A percentile compares a stretch with the other conserved stretches of the same genome.
phyloP scores from a whole-genome alignment of 2,797 vertebrate species.

The Pangasius djambal region DNA sequence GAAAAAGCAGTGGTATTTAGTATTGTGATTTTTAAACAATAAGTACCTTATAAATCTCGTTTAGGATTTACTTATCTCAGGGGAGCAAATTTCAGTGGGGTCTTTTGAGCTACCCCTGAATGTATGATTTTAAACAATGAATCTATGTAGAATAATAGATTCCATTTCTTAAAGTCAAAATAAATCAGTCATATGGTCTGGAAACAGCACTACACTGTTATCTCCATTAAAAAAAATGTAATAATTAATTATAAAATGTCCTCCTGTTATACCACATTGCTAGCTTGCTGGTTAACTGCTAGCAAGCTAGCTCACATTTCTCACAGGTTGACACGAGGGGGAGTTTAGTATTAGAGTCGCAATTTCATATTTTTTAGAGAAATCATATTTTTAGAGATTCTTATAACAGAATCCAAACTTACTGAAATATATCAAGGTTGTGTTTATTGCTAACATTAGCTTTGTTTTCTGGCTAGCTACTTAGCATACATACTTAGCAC shows the following conservation, averaged over 20 bases:
- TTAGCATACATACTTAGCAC: slow-evolving; percentile 8
- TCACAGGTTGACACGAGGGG: not conserved
- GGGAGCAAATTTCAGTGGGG: not conserved
- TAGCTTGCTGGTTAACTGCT: not conserved
- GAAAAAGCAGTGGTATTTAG: not conserved
- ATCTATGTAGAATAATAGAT: not conserved
- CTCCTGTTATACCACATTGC: not conserved
- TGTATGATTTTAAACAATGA: not conserved
- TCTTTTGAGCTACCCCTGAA: not conserved
- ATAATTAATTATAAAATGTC: not conserved
- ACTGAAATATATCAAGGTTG: not conserved
- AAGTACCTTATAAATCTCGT: not conserved
- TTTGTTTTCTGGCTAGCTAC: not conserved
- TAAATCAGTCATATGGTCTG: not conserved
- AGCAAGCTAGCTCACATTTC: slow-evolving; percentile 9
- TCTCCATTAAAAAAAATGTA: not conserved
- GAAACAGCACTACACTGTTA: not conserved
- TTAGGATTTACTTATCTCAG: not conserved
- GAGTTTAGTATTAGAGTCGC: not conserved
- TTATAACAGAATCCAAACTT: not conserved
- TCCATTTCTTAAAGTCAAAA: not conserved
- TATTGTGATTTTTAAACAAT: not conserved
- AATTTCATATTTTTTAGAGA: no score
- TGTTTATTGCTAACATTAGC: not conserved
- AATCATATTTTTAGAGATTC: not conserved